Evolutionary conservation across 1,140 invertebrate species (phyloP), one percentile per base, ranked within the genome.

Genomic region (Apis florea): DNA sequence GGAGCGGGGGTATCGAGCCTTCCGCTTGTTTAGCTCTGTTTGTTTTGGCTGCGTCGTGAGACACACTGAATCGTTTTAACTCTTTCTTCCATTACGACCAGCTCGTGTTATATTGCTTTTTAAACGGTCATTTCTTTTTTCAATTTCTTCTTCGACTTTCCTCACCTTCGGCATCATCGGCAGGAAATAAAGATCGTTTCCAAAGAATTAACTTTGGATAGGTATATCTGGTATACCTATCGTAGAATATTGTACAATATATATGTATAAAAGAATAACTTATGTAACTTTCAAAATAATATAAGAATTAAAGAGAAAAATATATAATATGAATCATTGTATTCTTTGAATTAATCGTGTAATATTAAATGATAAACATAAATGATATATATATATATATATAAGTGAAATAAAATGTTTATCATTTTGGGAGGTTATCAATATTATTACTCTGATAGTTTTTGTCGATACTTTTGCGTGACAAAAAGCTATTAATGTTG

Each of bases 21-120:
- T 73, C 63, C 70, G 82, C 59, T 80, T 69, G 82, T 80, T 83
- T 80, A 80, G 56, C 77, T 80, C 47, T 80, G 78, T 80, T 83
- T 83, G 77, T 73, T 83, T 83, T 80, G 70, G 74, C 80, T 82
- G 58, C 73, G 66, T 24, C 74, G 31, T 47, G 56, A 66, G 80
- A 82, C 74, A 51, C 31, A 58, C 51, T 67, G 74, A 59, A 63
- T 56, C 74, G 80, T 68, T 69, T 64, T 56, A 82, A 75, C 66
- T 47, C 80, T 61, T 53, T 75, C 17, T 74, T 63, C 51, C 74
- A 56, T 82, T 78, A 77, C 67, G 66, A 64, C 58, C 73, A 49
- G 24, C 49, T 51, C 56, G 75, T 15, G 47, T 71, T 82, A 78
- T 78, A 78, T 66, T 78, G 74, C 80, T 59, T 59, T 70, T 78